Evolutionary conservation across 2,113 vertebrate species (phyloP).

Genomic region (Ceyx margarethae): DNA sequence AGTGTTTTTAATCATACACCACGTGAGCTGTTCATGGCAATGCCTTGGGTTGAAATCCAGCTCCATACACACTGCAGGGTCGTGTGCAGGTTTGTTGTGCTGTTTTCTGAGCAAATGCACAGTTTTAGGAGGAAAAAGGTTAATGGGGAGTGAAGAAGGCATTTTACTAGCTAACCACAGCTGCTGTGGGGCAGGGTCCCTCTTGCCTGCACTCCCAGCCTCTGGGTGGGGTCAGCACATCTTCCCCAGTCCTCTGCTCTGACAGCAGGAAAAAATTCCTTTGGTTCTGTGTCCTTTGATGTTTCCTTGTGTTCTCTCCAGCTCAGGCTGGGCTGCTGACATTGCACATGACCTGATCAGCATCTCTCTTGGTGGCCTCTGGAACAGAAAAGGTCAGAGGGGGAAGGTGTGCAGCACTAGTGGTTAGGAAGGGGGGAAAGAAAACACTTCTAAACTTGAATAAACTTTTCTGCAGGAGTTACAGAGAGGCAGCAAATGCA

Average conservation of each 20-base stretch:
- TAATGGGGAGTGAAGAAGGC: neutral
- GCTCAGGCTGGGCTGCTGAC: neutral
- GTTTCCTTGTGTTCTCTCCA: accelerated
- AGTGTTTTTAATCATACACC: neutral
- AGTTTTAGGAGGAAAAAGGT: neutral
- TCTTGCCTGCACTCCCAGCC: no score
- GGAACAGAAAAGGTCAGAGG: neutral
- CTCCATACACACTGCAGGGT: accelerated
- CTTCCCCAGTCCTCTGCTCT: neutral
- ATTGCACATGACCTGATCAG: accelerated
- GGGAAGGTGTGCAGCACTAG: neutral
- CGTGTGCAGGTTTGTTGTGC: accelerated
- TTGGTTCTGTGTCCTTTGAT: neutral
- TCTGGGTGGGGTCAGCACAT: neutral
- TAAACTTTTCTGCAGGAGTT: neutral
- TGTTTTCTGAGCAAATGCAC: neutral
- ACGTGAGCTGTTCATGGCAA: neutral
- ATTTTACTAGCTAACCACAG: neutral
- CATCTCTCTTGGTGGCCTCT: neutral
- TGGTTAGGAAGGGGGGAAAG: no score
- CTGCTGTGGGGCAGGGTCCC: neutral
- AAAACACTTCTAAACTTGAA: neutral
- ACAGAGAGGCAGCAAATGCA: neutral
- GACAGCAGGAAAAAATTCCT: neutral
- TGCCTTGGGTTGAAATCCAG: neutral